Evolutionary conservation across 2,888 invertebrate species (phyloP).

Genomic region (Cantharis lateralis): DNA sequence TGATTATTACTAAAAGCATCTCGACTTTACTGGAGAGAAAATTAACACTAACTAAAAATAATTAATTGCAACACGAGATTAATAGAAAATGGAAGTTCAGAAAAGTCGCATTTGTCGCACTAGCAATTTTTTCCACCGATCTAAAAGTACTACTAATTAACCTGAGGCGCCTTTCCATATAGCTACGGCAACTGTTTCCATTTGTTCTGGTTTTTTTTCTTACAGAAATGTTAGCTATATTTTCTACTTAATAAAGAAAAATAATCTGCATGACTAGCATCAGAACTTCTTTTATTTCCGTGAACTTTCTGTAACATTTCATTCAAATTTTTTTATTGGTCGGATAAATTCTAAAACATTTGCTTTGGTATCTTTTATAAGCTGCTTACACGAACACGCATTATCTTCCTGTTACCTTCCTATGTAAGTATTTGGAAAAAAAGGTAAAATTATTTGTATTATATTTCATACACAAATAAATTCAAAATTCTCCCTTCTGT

Average conservation of each 20-base stretch:
- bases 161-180: constrained; percentile 16
- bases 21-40: neutral
- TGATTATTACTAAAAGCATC: neutral
- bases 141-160: constrained; percentile 15
- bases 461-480: constrained; percentile 16
- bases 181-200: constrained; percentile 9
- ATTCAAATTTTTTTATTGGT: neutral
- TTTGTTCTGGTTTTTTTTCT: neutral
- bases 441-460: constrained; percentile 5
- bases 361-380: neutral
- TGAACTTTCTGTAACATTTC: neutral
- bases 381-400: neutral
- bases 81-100: constrained; percentile 2
- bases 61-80: neutral
- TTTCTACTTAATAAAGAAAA: neutral
- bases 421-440: neutral
- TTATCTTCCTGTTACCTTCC: neutral
- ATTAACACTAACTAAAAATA: neutral
- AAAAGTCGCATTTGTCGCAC: constrained; percentile 16
- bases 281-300: neutral
- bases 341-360: neutral
- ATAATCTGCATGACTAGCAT: neutral
- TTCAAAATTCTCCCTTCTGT: constrained; percentile 12
- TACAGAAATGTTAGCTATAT: neutral
- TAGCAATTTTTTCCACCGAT: constrained; percentile 13